phyloP scores from a whole-genome alignment of 2,797 vertebrate species.

The Cossypha dichroa region DNA sequence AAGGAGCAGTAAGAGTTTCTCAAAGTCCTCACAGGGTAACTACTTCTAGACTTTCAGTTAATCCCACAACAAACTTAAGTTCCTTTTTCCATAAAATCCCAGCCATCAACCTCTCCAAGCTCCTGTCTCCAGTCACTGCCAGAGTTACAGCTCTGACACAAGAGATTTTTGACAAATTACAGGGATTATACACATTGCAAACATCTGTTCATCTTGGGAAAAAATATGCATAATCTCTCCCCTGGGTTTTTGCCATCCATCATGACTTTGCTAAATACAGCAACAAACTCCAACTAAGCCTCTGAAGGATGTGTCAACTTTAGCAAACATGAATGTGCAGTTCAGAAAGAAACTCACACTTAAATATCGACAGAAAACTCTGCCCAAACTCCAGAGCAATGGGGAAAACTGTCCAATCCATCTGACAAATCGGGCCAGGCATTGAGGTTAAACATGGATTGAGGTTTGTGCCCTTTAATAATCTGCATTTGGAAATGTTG shows the following conservation, averaged over 20 bases:
- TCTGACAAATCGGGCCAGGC: neutral
- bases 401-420: neutral
- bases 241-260: neutral
- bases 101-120: neutral
- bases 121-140: neutral
- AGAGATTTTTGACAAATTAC: neutral
- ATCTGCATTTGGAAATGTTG: neutral
- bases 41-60: neutral
- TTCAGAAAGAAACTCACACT: neutral
- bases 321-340: neutral
- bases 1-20: neutral
- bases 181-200: neutral
- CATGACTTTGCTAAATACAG: neutral
- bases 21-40: neutral
- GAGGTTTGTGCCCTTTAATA: neutral
- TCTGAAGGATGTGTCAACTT: neutral
- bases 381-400: neutral
- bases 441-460: constrained; percentile 27
- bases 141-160: neutral
- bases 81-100: neutral
- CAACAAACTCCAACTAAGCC: neutral
- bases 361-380: neutral
- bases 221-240: neutral
- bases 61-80: neutral
- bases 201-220: neutral